A percentile compares a stretch with the other conserved stretches of the same genome.
phyloP scores from a whole-genome alignment of 1,140 invertebrate species.

The Trachymyrmex cornetzi region DNA sequence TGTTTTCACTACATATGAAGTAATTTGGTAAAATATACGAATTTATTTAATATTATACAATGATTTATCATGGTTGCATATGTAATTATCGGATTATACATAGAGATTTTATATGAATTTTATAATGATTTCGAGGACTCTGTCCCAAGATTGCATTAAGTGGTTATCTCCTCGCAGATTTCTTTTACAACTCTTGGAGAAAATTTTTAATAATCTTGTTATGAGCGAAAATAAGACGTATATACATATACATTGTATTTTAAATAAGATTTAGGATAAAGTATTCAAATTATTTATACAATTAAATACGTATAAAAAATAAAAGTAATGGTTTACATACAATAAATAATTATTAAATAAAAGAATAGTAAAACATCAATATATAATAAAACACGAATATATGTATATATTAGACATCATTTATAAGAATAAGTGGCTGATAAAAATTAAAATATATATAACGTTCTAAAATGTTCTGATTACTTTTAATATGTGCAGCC shows the following conservation, averaged over 20 bases:
- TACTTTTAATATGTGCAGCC: constrained; percentile 77
- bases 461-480: constrained; percentile 11
- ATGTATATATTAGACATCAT: neutral
- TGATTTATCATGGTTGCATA: no score
- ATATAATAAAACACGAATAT: neutral
- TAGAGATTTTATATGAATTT: no score
- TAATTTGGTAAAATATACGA: no score
- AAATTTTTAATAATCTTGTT: neutral
- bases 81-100: no score
- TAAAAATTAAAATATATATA: neutral
- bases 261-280: neutral
- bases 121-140: no score
- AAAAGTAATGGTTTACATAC: neutral
- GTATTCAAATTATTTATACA: constrained; percentile 4
- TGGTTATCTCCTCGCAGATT: no score
- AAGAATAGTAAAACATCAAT: neutral
- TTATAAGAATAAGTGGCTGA: neutral
- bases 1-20: no score
- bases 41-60: no score
- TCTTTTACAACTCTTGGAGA: neutral
- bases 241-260: neutral
- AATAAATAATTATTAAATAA: neutral
- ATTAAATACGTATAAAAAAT: neutral
- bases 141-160: no score
- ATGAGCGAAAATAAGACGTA: neutral